A percentile compares a stretch with the other conserved stretches of the same genome.
Conservation (phyloP, 2,113 vertebrate genomes). For the Perognathus longimembris region DNA sequence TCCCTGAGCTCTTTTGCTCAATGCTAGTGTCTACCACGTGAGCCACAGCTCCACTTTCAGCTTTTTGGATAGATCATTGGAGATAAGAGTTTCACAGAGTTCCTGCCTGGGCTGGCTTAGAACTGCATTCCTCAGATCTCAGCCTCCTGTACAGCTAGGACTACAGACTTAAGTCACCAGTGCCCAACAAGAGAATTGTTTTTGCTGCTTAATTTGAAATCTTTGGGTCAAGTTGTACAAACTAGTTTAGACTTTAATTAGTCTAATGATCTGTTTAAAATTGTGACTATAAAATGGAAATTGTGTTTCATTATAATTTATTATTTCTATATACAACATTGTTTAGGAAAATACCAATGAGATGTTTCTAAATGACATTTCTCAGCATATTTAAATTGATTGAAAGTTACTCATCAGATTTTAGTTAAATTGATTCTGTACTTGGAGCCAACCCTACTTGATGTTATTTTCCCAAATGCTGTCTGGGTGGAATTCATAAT, state of each 20-base stretch:
- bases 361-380: conserved; percentile 33
- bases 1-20: too few species aligned
- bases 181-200: too few species aligned
- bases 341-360: conserved; percentile 15
- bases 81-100: too few species aligned
- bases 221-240: background rate
- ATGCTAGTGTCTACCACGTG: too few species aligned
- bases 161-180: too few species aligned
- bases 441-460: conserved; percentile 28
- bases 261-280: background rate
- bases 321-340: background rate
- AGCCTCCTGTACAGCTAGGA: too few species aligned
- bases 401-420: conserved; percentile 39
- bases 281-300: conserved; percentile 29
- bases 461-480: background rate
- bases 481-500: background rate
- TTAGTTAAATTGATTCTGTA: conserved; percentile 36
- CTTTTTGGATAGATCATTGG: too few species aligned
- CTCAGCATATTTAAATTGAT: conserved; percentile 50
- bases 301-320: background rate
- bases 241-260: background rate
- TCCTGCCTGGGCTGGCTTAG: too few species aligned
- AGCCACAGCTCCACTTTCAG: too few species aligned
- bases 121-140: too few species aligned
- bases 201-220: background rate